Evolutionary conservation across 1,140 invertebrate genomes (phyloP).

Genomic region (Leptestheria dahalacensis): DNA sequence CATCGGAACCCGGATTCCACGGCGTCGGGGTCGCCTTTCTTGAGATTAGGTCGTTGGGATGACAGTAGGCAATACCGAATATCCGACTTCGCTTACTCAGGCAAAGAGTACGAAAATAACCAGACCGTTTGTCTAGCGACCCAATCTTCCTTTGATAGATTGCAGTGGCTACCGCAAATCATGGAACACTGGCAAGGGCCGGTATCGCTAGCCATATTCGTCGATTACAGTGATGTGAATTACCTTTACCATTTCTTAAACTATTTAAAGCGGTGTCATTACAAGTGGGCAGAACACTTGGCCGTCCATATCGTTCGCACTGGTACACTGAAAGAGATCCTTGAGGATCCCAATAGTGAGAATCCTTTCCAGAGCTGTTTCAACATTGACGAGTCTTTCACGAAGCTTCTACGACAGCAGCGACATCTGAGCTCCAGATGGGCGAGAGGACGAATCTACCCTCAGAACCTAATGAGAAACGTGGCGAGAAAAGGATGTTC

Average conservation of each 20-base stretch:
- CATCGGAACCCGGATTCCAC: too few species aligned
- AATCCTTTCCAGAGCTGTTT: background rate
- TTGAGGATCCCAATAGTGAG: background rate
- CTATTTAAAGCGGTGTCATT: conserved; percentile 4
- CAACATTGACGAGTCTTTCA: conserved; percentile 1
- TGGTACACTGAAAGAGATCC: conserved; percentile 45
- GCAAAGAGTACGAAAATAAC: background rate
- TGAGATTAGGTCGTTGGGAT: too few species aligned
- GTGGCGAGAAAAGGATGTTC: conserved; percentile 68
- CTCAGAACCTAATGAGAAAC: conserved; percentile 73
- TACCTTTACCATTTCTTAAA: conserved; percentile 18
- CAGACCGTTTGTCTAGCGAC: conserved; percentile 52
- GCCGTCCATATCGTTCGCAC: conserved; percentile 25
- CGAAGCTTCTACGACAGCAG: conserved; percentile 17
- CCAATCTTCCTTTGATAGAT: conserved; percentile 61
- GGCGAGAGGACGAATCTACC: conserved; percentile 25
- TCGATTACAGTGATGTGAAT: background rate
- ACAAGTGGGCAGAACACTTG: background rate
- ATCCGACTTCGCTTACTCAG: too few species aligned
- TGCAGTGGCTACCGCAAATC: conserved; percentile 55
- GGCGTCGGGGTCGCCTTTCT: background rate
- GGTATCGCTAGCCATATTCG: conserved; percentile 63
- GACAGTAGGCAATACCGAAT: too few species aligned
- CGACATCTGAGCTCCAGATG: background rate
- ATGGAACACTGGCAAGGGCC: conserved; percentile 68